These are phyloP conservation scores for Hoplostethus mediterraneus DNA, from an alignment of 2,797 vertebrate genomes.

Conservation along the genomic window DNA sequence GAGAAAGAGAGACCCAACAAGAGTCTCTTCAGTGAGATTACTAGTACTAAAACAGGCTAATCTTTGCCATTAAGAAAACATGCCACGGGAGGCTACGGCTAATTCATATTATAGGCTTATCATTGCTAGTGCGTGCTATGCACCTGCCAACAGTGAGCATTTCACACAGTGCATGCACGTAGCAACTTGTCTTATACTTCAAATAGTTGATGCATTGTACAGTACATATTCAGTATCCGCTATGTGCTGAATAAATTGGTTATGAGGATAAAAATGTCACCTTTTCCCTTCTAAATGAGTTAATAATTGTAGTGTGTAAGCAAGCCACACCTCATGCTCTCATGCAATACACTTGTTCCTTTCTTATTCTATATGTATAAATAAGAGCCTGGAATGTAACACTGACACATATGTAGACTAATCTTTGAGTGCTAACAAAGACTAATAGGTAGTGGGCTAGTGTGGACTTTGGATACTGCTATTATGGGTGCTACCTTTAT, in stretches of 20 bases:
- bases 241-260: not conserved
- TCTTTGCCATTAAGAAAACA: constrained; percentile 81
- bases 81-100: constrained; percentile 62
- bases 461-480: constrained; percentile 75
- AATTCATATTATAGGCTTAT: constrained; percentile 77
- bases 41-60: constrained; percentile 78
- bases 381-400: constrained; percentile 14
- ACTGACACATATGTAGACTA: constrained; percentile 45
- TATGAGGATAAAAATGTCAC: not conserved
- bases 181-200: not conserved
- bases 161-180: constrained; percentile 35
- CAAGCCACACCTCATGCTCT: not conserved
- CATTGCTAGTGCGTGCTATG: constrained; percentile 47
- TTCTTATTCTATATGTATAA: not conserved
- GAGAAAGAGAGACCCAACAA: constrained; percentile 62
- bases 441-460: constrained; percentile 55
- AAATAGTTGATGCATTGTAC: not conserved
- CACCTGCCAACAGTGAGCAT: constrained; percentile 59
- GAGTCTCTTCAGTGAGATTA: constrained; percentile 81
- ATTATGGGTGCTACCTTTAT: constrained; percentile 48
- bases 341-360: not conserved
- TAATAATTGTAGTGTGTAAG: too few relatives aligned
- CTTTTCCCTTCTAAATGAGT: not conserved
- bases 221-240: not conserved
- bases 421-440: constrained; percentile 67